These are phyloP conservation scores for Drosophila incognita DNA, from an alignment of 2,888 invertebrate species.

Conservation along the genomic window DNA sequence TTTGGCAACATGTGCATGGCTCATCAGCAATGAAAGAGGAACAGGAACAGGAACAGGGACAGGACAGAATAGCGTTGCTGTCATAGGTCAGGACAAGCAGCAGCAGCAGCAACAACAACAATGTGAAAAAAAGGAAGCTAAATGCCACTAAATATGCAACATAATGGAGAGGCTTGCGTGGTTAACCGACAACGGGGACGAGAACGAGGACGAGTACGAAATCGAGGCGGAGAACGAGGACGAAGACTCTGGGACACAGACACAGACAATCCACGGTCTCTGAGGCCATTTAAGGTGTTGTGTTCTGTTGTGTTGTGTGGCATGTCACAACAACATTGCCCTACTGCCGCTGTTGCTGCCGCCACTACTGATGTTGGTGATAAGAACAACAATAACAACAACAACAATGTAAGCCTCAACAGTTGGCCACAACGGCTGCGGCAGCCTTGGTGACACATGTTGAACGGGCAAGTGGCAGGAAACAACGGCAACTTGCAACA, in stretches of 20 bases:
- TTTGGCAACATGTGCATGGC: conserved; percentile 71
- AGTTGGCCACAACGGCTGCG: conserved; percentile 47
- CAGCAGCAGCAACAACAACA: conserved; percentile 19
- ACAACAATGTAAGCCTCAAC: conserved; percentile 46
- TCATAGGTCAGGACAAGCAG: conserved; percentile 69
- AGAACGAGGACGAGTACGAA: background rate
- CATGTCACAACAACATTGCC: conserved; percentile 71
- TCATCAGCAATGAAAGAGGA: conserved; percentile 14
- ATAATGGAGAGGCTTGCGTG: conserved; percentile 48
- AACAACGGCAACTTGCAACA: conserved; percentile 16
- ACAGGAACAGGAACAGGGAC: conserved; percentile 29
- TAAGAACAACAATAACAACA: conserved; percentile 23
- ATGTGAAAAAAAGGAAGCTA: conserved; percentile 40
- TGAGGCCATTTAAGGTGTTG: conserved; percentile 24
- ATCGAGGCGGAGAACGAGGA: conserved; percentile 5
- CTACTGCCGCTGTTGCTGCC: conserved; percentile 27
- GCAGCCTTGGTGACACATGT: conserved; percentile 51
- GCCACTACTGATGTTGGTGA: conserved; percentile 29
- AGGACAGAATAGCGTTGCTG: conserved; percentile 42
- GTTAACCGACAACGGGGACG: conserved; percentile 19
- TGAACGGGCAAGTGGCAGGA: conserved; percentile 22
- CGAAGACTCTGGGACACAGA: conserved; percentile 1
- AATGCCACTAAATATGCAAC: conserved; percentile 75
- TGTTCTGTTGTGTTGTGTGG: conserved; percentile 45
- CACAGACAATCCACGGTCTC: conserved; percentile 2